Evolutionary conservation across 2,888 invertebrate species (phyloP).

Genomic region (Limnephilus marmoratus): DNA sequence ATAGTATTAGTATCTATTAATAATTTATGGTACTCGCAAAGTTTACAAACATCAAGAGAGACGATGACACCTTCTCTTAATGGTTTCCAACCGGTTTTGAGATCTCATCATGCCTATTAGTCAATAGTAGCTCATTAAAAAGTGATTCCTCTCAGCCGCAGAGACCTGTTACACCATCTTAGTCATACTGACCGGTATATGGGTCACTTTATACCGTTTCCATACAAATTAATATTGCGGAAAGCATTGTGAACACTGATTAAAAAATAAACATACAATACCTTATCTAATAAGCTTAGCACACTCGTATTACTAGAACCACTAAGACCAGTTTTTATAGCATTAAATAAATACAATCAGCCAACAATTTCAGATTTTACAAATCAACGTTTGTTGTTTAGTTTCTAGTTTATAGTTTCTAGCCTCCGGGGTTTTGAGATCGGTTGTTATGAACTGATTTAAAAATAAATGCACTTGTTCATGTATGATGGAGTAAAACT

Average conservation of each 20-base stretch:
- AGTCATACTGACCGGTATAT: conserved; percentile 8
- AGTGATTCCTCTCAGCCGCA: neutral
- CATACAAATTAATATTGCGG: neutral
- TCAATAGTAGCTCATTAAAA: conserved; percentile 4
- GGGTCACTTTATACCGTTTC: conserved; percentile 7
- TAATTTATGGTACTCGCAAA: neutral
- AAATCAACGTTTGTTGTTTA: neutral
- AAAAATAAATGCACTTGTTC: neutral
- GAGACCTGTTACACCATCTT: conserved; percentile 42
- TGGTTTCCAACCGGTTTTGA: conserved; percentile 15
- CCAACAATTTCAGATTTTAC: neutral
- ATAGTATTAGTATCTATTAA: neutral
- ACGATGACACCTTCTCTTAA: conserved; percentile 13
- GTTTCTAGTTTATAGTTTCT: neutral
- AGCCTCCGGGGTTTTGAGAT: neutral
- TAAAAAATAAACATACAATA: neutral
- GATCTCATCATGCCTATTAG: conserved; percentile 9
- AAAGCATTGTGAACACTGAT: neutral
- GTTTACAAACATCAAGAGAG: neutral
- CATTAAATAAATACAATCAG: neutral
- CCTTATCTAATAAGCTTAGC: neutral
- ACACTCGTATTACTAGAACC: neutral
- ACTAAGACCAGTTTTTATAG: neutral
- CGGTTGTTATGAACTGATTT: neutral
- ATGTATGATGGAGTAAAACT: neutral